Base-by-base conservation (phyloP, 2,797 vertebrate species). In the Loris lydekkerianus region DNA sequence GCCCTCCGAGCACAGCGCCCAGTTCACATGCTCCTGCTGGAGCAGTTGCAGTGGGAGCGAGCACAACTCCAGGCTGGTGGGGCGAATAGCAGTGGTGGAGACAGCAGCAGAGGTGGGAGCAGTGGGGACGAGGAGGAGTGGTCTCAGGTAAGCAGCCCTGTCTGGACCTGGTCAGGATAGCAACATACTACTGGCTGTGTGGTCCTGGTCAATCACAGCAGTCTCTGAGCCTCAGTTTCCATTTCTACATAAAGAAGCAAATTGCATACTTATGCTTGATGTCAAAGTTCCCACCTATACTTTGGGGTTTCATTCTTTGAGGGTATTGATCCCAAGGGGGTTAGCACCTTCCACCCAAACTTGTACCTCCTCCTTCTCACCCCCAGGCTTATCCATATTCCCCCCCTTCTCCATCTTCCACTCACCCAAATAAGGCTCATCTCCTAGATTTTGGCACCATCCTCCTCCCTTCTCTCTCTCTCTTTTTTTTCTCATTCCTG, bases 1-100 rank as follows among this genome's bases (percentile, higher is more conserved):
- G 97, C 97, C 0, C 99, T 99, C 87, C 98, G 98, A 77, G 98
- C 98, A n/a, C 99, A 99, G 95, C 99, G 99, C 77, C 98, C 98
- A 0, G 98, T 98, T 0, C 98, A 98, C 40, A 81, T 83, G 61
- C 98, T 99, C 25, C 97, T 99, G 61, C 98, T 99, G 31, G 98
- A 98, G 88, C 98, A 98, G 93, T 98, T 99, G 91, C 61, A 92
- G 81, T 95, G 98, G 86, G 99, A 99, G 73, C 93, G 78, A 61
- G 91, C 94, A 0, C 65, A 84, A 17, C 73, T 65, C 94, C 72
- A 82, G 63, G 83, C 27, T 0, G 56, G 29, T 0, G 67, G 53
- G 2, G 65, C 91, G 14, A 10, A 31, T 6, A 46, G 96, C n/a
- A 80, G 94, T 20, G 86, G 81, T 0, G 82, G 27, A 2, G 49